These are phyloP conservation scores for Ostrea denselamellosa DNA, from an alignment of 1,140 invertebrate species.

Conservation along the genomic window DNA sequence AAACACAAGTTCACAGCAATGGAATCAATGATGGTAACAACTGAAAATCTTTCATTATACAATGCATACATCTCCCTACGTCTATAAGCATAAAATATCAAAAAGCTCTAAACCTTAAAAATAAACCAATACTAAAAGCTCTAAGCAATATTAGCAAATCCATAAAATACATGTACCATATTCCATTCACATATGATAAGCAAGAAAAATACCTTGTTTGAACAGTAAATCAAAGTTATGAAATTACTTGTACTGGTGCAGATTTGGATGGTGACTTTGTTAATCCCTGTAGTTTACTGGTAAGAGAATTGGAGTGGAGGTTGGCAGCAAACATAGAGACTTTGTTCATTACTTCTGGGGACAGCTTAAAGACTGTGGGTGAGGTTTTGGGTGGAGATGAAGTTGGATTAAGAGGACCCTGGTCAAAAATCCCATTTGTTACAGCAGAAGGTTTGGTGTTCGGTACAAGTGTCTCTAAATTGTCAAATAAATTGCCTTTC, in stretches of 20 bases:
- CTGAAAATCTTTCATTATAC: too few relatives aligned
- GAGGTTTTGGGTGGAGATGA: not conserved
- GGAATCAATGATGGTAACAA: not conserved
- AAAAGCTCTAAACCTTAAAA: not conserved
- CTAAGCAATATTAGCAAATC: not conserved
- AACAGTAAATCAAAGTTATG: not conserved
- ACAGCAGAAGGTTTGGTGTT: not conserved
- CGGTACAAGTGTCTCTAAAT: slow-evolving; percentile 48
- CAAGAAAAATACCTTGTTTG: not conserved
- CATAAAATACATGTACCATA: not conserved
- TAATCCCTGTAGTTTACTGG: slow-evolving; percentile 40
- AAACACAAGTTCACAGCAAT: not conserved
- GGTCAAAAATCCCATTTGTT: slow-evolving; percentile 5
- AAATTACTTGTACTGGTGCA: slow-evolving; percentile 20
- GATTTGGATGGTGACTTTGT: slow-evolving; percentile 43
- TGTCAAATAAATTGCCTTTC: slow-evolving; percentile 56
- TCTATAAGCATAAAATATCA: not conserved
- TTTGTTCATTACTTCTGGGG: slow-evolving; percentile 51
- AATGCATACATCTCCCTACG: not conserved
- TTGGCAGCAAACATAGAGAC: slow-evolving; percentile 56
- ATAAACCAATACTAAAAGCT: not conserved
- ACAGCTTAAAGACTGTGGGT: slow-evolving; percentile 21
- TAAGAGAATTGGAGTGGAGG: slow-evolving; percentile 46
- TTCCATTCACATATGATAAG: not conserved
- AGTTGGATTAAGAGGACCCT: not conserved